Conservation (phyloP, 2,888 invertebrate species). For the Limenitis camilla region DNA sequence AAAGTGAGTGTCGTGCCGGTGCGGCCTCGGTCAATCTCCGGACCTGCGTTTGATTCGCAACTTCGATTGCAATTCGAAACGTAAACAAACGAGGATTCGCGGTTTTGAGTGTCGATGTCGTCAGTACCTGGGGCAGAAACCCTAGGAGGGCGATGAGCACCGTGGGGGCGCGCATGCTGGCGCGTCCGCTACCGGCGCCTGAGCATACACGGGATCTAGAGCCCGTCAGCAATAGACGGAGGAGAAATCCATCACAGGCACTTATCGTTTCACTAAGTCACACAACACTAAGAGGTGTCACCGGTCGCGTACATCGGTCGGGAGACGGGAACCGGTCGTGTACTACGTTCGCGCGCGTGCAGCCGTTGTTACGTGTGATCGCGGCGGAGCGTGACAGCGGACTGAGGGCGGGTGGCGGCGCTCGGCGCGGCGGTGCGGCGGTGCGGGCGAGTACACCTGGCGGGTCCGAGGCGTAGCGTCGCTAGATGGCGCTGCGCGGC, state of each 20-base stretch:
- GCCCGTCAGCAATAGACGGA: conserved; percentile 58
- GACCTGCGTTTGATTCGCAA: conserved; percentile 28
- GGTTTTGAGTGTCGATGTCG: conserved; percentile 53
- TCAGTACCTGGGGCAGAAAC: conserved; percentile 72
- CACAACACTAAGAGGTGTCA: conserved; percentile 70
- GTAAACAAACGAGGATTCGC: conserved; percentile 60
- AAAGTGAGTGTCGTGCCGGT: conserved; percentile 57
- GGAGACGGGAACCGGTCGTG: conserved; percentile 60
- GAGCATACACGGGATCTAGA: conserved; percentile 61
- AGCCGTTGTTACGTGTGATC: conserved; percentile 54
- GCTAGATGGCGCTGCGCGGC: conserved; percentile 71
- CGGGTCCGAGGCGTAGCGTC: conserved; percentile 37
- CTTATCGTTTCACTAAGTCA: conserved; percentile 70
- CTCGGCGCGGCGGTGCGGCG: conserved; percentile 56
- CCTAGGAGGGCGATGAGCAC: conserved; percentile 73
- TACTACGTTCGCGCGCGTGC: conserved; percentile 71
- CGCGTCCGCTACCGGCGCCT: conserved; percentile 72
- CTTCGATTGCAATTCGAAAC: conserved; percentile 24
- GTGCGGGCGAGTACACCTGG: conserved; percentile 23
- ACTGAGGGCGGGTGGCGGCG: conserved; percentile 69
- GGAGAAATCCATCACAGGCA: conserved; percentile 71
- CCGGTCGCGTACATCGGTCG: conserved; percentile 62
- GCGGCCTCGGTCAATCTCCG: conserved; percentile 32
- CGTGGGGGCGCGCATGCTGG: conserved; percentile 72
- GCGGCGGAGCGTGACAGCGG: conserved; percentile 68